These are phyloP conservation scores for Candoia aspera DNA, from an alignment of 2,113 vertebrate species.

Conservation along the genomic window DNA sequence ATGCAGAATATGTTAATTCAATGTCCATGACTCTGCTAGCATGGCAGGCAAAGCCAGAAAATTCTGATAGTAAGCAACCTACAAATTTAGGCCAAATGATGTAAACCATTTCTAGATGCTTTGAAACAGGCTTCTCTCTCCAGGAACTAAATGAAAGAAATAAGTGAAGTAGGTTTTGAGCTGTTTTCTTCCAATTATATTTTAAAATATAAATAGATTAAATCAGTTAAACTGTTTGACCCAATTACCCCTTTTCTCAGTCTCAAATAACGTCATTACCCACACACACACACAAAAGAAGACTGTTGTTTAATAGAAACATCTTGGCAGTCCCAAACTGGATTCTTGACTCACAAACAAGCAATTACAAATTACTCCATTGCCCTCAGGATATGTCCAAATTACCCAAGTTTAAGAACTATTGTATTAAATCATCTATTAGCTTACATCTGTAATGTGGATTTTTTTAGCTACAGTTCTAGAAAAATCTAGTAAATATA, in stretches of 20 bases:
- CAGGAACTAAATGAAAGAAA: not conserved
- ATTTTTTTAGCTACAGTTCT: not conserved
- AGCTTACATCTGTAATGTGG: not conserved
- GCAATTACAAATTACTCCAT: not conserved
- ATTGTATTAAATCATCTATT: not conserved
- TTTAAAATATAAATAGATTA: not conserved
- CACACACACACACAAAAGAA: not conserved
- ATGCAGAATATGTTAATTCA: slow-evolving; percentile 54
- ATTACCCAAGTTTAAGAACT: not conserved
- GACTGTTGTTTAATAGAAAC: not conserved
- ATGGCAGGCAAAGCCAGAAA: slow-evolving; percentile 37
- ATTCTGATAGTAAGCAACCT: slow-evolving; percentile 42
- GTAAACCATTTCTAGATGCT: not conserved
- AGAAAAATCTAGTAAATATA: not conserved
- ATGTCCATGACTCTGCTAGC: slow-evolving; percentile 5
- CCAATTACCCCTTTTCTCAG: not conserved
- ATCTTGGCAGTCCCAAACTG: not conserved
- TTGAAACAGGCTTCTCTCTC: not conserved
- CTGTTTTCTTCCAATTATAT: not conserved
- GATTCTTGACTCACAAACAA: not conserved
- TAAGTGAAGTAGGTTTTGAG: not conserved
- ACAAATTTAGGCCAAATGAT: slow-evolving; percentile 43
- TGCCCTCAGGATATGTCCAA: not conserved
- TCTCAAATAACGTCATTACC: not conserved
- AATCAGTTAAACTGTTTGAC: not conserved